phyloP scores from a whole-genome alignment of 2,797 vertebrate genomes.

The Phyllotis vaccarum region DNA sequence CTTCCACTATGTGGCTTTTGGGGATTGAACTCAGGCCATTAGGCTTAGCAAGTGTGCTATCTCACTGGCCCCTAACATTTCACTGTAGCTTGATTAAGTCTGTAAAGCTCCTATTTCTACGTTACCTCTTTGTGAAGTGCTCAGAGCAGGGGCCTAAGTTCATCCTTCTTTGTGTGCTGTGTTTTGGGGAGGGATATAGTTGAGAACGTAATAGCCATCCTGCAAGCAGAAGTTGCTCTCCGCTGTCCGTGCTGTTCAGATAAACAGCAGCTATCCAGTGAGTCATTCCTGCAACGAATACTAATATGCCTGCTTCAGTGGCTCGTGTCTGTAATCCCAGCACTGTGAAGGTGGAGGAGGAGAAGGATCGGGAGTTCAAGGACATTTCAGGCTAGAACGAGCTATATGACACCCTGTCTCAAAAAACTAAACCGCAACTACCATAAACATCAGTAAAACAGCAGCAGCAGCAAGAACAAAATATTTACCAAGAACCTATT shows the following conservation, averaged over 20 bases:
- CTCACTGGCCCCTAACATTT: not conserved
- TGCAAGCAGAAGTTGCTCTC: not conserved
- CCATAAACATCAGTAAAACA: not conserved
- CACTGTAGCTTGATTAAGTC: not conserved
- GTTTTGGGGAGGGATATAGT: not conserved
- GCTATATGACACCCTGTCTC: not conserved
- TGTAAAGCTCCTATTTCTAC: not conserved
- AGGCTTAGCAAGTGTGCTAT: not conserved
- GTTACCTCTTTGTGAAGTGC: not conserved
- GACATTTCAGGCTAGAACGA: not conserved
- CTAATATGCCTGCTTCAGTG: not conserved
- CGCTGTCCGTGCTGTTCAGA: not conserved
- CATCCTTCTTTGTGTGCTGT: not conserved
- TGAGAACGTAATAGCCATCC: fast-evolving
- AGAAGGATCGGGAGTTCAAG: not conserved
- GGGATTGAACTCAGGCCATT: not conserved
- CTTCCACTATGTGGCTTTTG: not conserved
- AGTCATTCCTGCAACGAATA: not conserved
- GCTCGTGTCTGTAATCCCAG: not conserved
- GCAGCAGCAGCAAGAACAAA: not conserved
- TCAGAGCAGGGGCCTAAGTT: not conserved
- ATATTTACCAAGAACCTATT: fast-evolving
- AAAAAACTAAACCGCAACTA: not conserved
- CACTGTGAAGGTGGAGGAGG: not conserved
- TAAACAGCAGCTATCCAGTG: not conserved